These are phyloP conservation scores for Peromyscus polionotus DNA, from an alignment of 2,113 vertebrate genomes.

Conservation along the genomic window DNA sequence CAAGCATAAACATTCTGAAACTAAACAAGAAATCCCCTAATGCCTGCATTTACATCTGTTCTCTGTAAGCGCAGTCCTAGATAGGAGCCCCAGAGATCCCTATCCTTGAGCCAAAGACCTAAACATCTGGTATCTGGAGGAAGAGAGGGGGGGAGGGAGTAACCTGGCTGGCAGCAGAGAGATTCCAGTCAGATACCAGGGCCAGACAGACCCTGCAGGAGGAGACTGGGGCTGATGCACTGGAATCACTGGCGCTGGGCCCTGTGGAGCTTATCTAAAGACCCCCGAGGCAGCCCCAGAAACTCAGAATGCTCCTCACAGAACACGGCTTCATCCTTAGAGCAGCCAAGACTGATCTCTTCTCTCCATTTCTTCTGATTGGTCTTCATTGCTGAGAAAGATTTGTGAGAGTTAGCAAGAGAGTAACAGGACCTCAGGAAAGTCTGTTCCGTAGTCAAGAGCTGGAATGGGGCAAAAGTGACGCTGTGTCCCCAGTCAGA, in stretches of 20 bases:
- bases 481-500: accelerated
- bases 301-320: background rate
- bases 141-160: background rate
- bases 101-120: background rate
- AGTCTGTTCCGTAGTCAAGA: accelerated
- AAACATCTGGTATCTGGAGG: background rate
- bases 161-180: background rate
- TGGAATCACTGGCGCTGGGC: background rate
- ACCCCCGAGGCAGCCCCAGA: background rate
- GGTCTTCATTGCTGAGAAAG: background rate
- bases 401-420: background rate
- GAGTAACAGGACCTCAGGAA: background rate
- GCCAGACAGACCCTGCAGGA: background rate
- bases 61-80: background rate
- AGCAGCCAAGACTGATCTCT: background rate
- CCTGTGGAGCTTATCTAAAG: background rate
- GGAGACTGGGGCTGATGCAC: background rate
- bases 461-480: accelerated
- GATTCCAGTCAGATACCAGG: accelerated
- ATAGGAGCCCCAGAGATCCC: background rate
- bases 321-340: background rate
- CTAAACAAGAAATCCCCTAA: background rate
- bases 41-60: background rate
- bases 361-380: background rate
- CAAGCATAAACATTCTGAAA: background rate